These are phyloP conservation scores for Mormyrops boulengeri DNA, from an alignment of 2,797 vertebrate species.

Conservation along the genomic window DNA sequence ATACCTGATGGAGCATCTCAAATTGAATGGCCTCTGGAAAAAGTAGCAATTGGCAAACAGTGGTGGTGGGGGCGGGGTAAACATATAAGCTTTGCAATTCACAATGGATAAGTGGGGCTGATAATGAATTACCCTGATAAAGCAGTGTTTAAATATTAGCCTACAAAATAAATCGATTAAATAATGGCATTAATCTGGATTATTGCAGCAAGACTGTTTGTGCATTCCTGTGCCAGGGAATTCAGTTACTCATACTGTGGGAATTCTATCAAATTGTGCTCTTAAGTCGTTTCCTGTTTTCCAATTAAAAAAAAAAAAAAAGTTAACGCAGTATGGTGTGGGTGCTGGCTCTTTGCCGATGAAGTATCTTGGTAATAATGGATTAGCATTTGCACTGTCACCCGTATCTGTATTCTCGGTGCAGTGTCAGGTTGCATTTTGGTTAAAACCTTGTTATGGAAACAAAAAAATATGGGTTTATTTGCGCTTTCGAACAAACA, in stretches of 20 bases:
- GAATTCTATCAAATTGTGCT: not conserved
- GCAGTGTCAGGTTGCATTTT: not conserved
- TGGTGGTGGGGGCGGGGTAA: not conserved
- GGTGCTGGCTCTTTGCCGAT: not conserved
- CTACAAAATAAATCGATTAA: not conserved
- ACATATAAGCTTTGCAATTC: not conserved
- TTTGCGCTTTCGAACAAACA: not conserved
- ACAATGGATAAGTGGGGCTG: not conserved
- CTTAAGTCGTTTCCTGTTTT: not conserved
- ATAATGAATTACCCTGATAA: not conserved
- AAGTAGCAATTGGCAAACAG: not conserved
- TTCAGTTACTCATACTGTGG: not conserved
- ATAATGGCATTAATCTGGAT: constrained; percentile 1
- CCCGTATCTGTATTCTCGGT: not conserved
- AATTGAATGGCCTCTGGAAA: not conserved
- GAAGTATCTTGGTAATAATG: not conserved
- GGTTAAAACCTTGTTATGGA: not conserved
- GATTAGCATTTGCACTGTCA: not conserved
- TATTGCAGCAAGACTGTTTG: not conserved
- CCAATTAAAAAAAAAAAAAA: not conserved
- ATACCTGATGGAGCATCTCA: not conserved
- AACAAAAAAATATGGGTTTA: not conserved
- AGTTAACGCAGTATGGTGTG: not conserved
- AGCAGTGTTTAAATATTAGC: not conserved
- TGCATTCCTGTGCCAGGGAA: not conserved